Conservation (phyloP, 2,888 invertebrate genomes). For the Augochlorella aurata region DNA sequence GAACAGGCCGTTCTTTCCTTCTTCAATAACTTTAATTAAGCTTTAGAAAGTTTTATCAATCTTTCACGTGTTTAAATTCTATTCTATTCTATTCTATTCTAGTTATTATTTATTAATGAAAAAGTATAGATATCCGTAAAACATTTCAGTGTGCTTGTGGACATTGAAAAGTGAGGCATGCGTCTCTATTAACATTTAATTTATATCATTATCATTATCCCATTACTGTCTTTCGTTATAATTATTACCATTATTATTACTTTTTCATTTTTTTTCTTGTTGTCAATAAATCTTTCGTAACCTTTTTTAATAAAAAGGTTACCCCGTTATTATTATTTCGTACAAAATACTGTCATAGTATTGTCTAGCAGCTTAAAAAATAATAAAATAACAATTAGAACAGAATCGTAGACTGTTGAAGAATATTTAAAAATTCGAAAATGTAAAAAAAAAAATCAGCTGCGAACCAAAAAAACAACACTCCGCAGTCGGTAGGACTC, state of each 20-base stretch:
- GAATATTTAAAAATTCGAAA: background rate
- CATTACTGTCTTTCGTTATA: too few species aligned
- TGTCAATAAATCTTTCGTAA: too few species aligned
- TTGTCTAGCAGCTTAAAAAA: background rate
- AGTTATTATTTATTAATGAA: too few species aligned
- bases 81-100: too few species aligned
- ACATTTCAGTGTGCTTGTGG: background rate
- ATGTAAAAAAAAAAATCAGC: background rate
- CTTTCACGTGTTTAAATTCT: too few species aligned
- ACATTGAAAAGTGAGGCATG: background rate
- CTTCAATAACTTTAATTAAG: background rate
- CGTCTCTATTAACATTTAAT: too few species aligned
- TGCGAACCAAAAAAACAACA: background rate
- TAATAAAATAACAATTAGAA: background rate
- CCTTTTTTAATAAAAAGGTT: too few species aligned
- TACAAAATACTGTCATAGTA: background rate
- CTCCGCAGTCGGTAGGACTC: constrained; percentile 92
- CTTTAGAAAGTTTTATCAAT: too few species aligned
- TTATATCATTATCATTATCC: too few species aligned
- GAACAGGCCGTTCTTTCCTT: background rate
- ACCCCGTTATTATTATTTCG: background rate
- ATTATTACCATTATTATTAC: too few species aligned
- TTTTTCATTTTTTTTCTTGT: too few species aligned
- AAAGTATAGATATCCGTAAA: too few species aligned
- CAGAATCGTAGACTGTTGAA: background rate